Percentiles rank a stretch among this genome's conserved stretches.
These are phyloP conservation scores for Trichonephila clavipes DNA, from an alignment of 1,140 invertebrate species.

Conservation along the genomic window DNA sequence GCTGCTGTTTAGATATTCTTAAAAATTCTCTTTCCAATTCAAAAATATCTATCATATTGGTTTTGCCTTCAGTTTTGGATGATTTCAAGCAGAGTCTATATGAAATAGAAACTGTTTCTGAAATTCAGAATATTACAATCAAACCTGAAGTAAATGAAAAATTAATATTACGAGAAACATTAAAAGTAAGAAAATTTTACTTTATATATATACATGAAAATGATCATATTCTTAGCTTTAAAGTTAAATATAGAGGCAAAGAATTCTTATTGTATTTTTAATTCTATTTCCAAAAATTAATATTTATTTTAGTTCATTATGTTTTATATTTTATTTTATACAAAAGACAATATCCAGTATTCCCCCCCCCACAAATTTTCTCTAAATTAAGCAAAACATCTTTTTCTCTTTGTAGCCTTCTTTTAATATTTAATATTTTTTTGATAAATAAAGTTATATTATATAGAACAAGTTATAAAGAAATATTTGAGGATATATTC, in stretches of 20 bases:
- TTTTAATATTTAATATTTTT: no score
- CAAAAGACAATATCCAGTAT: no score
- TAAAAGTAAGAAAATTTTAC: constrained; percentile 4
- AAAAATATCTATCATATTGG: not conserved
- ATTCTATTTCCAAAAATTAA: not conserved
- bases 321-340: not conserved
- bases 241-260: not conserved
- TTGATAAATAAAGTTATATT: no score
- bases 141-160: not conserved
- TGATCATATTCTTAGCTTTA: not conserved
- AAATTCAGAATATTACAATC: not conserved
- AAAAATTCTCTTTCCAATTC: not conserved
- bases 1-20: not conserved
- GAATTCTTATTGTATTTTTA: not conserved
- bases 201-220: not conserved
- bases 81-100: not conserved
- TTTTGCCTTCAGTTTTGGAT: not conserved
- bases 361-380: no score
- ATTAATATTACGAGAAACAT: not conserved
- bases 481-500: no score
- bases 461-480: no score
- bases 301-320: not conserved
- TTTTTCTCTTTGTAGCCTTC: no score
- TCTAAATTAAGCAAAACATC: no score
- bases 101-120: not conserved